Evolutionary conservation across 2,888 invertebrate genomes (phyloP), one percentile per base, ranked within the genome.

Genomic region (Smittia sp.): DNA sequence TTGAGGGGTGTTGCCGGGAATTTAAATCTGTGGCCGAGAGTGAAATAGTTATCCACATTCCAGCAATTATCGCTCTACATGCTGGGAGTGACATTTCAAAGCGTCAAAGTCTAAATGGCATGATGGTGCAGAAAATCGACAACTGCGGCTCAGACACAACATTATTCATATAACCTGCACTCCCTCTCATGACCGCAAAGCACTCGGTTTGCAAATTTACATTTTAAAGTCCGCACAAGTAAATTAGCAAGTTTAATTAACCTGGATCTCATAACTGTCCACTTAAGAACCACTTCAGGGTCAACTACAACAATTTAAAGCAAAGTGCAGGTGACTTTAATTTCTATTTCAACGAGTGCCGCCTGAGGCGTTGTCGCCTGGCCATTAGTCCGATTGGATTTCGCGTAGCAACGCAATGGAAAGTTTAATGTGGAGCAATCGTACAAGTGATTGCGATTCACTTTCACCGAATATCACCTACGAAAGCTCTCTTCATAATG

Each of bases 231-330:
- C 32, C 4, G 32, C 32, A n/a, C n/a, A 32, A 46, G 4, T 46
- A n/a, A 68, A 68, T 68, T 68, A 24, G 68, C 68, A 68, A 39
- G 41, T 46, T 66, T 68, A 68, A 68, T 68, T 68, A 68, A 46
- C 68, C 68, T 52, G 46, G 68, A 68, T 46, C 46, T 2, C n/a
- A 2, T 11, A 46, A 6, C n/a, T 46, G 13, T 11, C 46, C 15
- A 46, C 3, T 46, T n/a, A n/a, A n/a, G 46, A 15, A 15, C 32
- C 46, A 46, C 2, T 11, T 2, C 46, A 11, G 11, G 46, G 46
- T 46, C 46, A 11, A 6, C 9, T 32, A 6, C 9, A 32, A 32
- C 6, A 15, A 46, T 46, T 15, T n/a, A n/a, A 13, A 46, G n/a
- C 4, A 6, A 46, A 46, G 46, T 46, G 2, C 46, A 13, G n/a